phyloP scores from a whole-genome alignment of 2,888 invertebrate genomes.

The Camponotus fellah region DNA sequence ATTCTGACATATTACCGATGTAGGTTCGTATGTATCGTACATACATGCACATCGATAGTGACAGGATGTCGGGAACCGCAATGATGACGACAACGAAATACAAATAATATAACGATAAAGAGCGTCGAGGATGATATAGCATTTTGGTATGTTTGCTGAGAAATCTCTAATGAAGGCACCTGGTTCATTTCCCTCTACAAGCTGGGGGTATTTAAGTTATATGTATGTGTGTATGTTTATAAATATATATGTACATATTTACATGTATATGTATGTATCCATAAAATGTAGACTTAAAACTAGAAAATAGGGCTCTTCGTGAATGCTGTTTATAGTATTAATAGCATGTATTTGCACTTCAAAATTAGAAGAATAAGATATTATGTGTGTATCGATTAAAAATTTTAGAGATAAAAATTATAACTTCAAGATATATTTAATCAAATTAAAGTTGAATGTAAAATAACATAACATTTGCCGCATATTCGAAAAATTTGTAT shows the following conservation, averaged over 20 bases:
- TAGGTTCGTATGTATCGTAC: slow-evolving; percentile 23
- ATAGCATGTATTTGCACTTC: not conserved
- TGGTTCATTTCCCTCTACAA: slow-evolving; percentile 34
- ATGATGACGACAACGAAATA: slow-evolving; percentile 44
- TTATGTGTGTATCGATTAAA: not conserved
- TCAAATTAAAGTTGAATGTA: not conserved
- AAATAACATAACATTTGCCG: not conserved
- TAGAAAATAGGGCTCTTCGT: not conserved
- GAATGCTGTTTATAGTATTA: not conserved
- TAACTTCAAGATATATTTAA: not conserved
- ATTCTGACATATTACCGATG: slow-evolving; percentile 13
- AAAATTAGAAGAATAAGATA: not conserved
- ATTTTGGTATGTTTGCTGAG: slow-evolving; percentile 69
- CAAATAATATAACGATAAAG: slow-evolving; percentile 44
- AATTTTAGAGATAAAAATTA: not conserved
- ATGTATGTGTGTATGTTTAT: not conserved
- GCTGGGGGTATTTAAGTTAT: not conserved
- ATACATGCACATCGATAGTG: slow-evolving; percentile 60
- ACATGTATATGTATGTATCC: not conserved
- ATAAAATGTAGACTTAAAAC: not conserved
- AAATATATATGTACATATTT: no score
- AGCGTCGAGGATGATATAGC: slow-evolving; percentile 59
- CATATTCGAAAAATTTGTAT: not conserved
- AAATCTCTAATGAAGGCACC: slow-evolving; percentile 70
- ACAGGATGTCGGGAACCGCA: slow-evolving; percentile 69